Base-by-base conservation (phyloP, 2,113 vertebrate species). In the Microcebus tavaratra region DNA sequence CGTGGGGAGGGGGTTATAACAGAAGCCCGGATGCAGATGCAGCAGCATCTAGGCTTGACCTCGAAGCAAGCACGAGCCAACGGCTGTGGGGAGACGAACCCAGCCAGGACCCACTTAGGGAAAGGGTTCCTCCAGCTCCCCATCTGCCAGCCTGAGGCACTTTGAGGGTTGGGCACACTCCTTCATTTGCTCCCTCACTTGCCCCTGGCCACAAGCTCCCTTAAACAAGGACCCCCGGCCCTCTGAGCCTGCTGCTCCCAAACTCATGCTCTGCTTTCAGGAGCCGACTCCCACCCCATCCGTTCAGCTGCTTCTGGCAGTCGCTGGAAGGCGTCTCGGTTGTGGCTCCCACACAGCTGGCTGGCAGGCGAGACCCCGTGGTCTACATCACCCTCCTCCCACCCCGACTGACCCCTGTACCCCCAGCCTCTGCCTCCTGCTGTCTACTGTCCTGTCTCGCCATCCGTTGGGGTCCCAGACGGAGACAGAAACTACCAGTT, bases 361-460 rank as follows among this genome's bases (percentile, higher is more conserved):
- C 18, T 0, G n/a, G 29, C n/a, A 42, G 11, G 31, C 4, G 1
- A 72, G 18, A 9, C 5, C 36, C 17, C 0, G 23, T 7, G 9
- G 68, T 68, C 34, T n/a, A 10, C 63, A 8, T 27, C 42, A 75
- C 29, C 4, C 25, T 48, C 4, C 80, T 57, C 50, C 34, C 8
- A 27, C 29, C 72, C 42, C 1, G 3, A 8, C 31, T 3, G 3
- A 6, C 2, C 53, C 17, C n/a, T 2, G 11, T 45, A 27, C 29
- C 42, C 73, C 42, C 6, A 39, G 80, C 12, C 9, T 48, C 70
- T 15, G 13, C 50, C 23, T 61, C 61, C 92, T 8, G 6, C 11
- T 31, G 4, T 34, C 59, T 10, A 21, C 72, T 45, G 31, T 42
- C 88, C 87, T 45, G 39, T 12, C 83, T 88, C 21, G 6, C 36